Base-by-base conservation (phyloP, 2,797 vertebrate species). In the Melanotaenia boesemani region DNA sequence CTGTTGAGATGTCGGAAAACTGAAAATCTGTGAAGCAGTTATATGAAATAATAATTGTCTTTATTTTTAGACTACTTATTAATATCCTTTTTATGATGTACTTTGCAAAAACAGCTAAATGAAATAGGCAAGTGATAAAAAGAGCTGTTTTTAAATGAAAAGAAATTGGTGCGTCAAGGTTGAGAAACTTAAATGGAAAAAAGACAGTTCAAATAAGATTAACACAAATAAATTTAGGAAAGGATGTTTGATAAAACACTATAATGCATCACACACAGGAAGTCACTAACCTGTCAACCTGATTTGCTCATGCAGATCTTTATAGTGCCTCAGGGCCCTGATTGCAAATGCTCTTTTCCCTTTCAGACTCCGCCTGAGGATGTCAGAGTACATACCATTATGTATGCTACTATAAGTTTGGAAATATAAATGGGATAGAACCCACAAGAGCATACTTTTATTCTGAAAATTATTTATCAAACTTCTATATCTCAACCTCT, bases 1-100 rank as follows among this genome's bases (percentile, higher is more conserved):
- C 48, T 61, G 28, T 10, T 63, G 64, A 79, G 6, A 54, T 24
- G 34, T 72, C 26, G 22, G 39, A 58, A 37, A 69, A 67, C 36
- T 41, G 13, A 54, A 67, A 63, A 30, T n/a, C 1, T 67, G 55
- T 41, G 18, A 36, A 60, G 32, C 32, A 9, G 30, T 22, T 28
- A 20, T 59, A 69, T 59, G 34, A 36, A 36, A 69, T 34, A 22
- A 32, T 68, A 41, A 55, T 36, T 3, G 13, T 55, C 22, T 67
- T 39, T 57, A 56, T 67, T 57, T 46, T 41, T 68, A 22, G 12
- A 57, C 37, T 16, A 44, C 24, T 57, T 56, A 37, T 10, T 9
- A 50, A 63, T 34, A 34, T 30, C 28, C 28, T 32, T 5, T 52
- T 68, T 13, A 18, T 24, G 13, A 48, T 7, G 39, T 16, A n/a